These are phyloP conservation scores for Oreamnos americanus DNA, from an alignment of 2,113 vertebrate genomes.

Conservation along the genomic window DNA sequence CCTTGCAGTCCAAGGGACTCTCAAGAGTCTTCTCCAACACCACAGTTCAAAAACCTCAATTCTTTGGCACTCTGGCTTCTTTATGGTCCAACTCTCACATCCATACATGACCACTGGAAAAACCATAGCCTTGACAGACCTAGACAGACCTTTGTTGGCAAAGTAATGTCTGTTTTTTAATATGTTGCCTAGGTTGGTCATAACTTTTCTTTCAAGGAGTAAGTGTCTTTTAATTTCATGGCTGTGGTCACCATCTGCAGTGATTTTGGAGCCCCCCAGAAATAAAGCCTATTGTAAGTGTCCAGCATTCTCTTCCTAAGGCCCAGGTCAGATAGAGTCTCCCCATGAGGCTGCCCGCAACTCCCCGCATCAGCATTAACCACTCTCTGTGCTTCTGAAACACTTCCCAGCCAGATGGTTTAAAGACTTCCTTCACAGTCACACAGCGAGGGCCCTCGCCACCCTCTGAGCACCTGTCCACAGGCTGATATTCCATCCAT, in stretches of 20 bases:
- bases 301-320: not conserved
- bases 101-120: not conserved
- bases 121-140: not conserved
- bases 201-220: not conserved
- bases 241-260: not conserved
- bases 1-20: not conserved
- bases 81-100: not conserved
- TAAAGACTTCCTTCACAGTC: fast-evolving
- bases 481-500: fast-evolving
- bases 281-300: not conserved
- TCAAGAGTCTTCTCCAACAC: not conserved
- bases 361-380: too few species aligned
- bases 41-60: not conserved
- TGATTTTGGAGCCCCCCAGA: not conserved
- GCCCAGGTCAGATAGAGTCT: not conserved
- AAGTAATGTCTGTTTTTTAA: not conserved
- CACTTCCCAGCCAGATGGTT: fast-evolving
- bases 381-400: not conserved
- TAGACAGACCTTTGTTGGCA: not conserved
- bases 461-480: fast-evolving
- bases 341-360: not conserved
- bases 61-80: not conserved
- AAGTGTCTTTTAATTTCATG: not conserved
- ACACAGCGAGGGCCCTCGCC: fast-evolving
- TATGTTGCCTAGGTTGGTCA: not conserved